Evolutionary conservation across 1,140 invertebrate species (phyloP).

Genomic region (Pentalonia nigronervosa): DNA sequence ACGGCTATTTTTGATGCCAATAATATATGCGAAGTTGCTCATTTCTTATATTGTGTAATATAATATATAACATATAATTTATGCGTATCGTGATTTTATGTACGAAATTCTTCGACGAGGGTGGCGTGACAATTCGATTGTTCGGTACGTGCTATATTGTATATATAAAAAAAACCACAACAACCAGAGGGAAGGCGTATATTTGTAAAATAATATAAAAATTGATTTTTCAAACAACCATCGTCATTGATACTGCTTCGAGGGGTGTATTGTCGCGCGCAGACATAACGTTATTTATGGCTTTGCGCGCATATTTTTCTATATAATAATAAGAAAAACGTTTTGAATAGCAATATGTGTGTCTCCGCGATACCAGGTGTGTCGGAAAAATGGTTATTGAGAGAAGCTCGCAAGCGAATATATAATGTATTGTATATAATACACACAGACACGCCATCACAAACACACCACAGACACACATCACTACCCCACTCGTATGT

Average conservation of each 20-base stretch:
- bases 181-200: neutral
- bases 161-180: constrained; percentile 24
- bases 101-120: constrained; percentile 38
- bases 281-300: constrained; percentile 39
- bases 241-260: neutral
- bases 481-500: neutral
- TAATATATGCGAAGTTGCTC: neutral
- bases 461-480: neutral
- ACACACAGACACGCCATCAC: neutral
- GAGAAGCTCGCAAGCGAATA: neutral
- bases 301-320: neutral
- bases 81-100: constrained; percentile 4
- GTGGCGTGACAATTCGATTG: constrained; percentile 38
- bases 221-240: constrained; percentile 32
- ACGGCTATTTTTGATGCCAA: neutral
- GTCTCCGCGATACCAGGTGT: neutral
- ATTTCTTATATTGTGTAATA: neutral
- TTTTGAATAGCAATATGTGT: constrained; percentile 17
- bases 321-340: constrained; percentile 18
- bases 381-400: neutral
- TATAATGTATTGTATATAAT: neutral
- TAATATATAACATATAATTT: neutral
- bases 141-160: neutral
- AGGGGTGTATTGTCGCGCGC: constrained; percentile 17
- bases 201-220: constrained; percentile 50